Percentiles rank a stretch among this genome's conserved stretches.
Conservation (phyloP, 2,797 vertebrate species). For the Agapornis canus region DNA sequence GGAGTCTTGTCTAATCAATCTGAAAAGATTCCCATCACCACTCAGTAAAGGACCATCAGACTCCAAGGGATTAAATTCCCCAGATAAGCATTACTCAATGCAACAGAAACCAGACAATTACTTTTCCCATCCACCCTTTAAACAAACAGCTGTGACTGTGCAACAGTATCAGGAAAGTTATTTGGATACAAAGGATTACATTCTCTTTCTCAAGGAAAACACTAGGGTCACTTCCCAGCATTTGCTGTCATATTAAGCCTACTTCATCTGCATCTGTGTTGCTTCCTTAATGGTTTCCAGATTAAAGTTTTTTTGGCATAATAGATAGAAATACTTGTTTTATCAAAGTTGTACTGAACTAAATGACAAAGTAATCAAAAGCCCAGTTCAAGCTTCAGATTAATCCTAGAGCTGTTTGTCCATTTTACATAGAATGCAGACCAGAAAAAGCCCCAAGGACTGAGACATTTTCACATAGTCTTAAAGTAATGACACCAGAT, state of each 20-base stretch:
- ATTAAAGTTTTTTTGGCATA: not conserved
- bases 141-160: not conserved
- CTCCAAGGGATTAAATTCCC: not conserved
- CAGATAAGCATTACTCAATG: not conserved
- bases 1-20: not conserved
- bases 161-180: not conserved
- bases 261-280: not conserved
- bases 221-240: not conserved
- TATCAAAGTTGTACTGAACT: not conserved
- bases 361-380: not conserved
- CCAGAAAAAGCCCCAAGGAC: not conserved
- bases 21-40: not conserved
- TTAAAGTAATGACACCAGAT: not conserved
- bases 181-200: not conserved
- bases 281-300: not conserved
- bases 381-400: not conserved
- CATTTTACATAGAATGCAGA: not conserved
- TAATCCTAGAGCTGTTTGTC: not conserved
- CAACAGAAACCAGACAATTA: not conserved
- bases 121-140: not conserved
- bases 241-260: not conserved
- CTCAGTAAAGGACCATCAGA: not conserved
- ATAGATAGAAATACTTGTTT: not conserved
- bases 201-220: not conserved
- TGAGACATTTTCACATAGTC: not conserved